Base-by-base conservation (phyloP, 2,797 vertebrate genomes). In the Halcyon badia region DNA sequence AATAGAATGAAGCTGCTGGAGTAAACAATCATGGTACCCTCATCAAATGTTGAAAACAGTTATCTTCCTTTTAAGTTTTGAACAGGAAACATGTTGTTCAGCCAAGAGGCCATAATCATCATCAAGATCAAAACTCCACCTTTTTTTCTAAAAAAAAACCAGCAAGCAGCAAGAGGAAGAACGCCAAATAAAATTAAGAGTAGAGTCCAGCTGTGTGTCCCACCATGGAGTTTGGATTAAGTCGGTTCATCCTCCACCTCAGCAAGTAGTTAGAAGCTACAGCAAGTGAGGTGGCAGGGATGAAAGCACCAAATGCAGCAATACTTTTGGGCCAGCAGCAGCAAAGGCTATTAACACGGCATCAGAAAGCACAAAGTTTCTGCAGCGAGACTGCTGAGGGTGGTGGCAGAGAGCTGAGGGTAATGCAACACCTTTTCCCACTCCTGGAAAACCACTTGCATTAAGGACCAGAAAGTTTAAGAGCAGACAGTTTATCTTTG, bases 31-130 rank as follows among this genome's bases (percentile, higher is more conserved):
- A 68, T 13, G 41, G 52, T 46, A 89, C 26, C 26, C 52, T 49
- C 48, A 51, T 79, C 22, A 64, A 14, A 77, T 41, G 85, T 85
- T 95, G 71, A 95, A 97, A 97, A 96, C 44, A 91, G 21, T 33
- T 69, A 69, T 79, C 72, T 87, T 93, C 30, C 19, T 80, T 96
- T 86, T 69, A 71, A 46, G 48, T 70, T 90, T 49, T 72, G 26
- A 89, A 64, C n/a, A 58, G 35, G 33, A 93, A 95, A 76, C 14
- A 18, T 9, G 8, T 28, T 83, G 30, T 75, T 87, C 46, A 89
- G 60, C 42, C 33, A 73, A 80, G 28, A 88, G 57, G 31, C 41
- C 64, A 62, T 85, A 68, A 76, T 80, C 62, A 69, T 65, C 52
- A 62, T 30, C 44, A 78, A 48, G 26, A 79, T 51, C 71, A 83